These are phyloP conservation scores for Chaetura pelagica DNA, from an alignment of 2,113 vertebrate species.

Conservation along the genomic window DNA sequence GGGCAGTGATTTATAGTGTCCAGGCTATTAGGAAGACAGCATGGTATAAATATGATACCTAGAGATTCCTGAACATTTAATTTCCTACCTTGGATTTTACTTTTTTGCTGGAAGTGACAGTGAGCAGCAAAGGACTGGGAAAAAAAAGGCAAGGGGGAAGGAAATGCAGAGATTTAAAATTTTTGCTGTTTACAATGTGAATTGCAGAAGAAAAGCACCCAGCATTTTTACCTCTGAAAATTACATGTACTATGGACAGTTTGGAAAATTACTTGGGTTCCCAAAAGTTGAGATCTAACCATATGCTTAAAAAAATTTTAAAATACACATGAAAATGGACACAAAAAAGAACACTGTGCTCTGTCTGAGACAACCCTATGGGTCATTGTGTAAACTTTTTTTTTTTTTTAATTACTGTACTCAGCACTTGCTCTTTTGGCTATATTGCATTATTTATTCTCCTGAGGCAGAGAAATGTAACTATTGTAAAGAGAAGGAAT, in stretches of 20 bases:
- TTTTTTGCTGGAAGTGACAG: not conserved
- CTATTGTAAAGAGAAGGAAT: not conserved
- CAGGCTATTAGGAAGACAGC: not conserved
- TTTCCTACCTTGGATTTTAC: slow-evolving; percentile 1
- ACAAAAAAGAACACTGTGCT: not conserved
- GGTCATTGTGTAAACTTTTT: not conserved
- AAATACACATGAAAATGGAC: not conserved
- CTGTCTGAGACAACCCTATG: not conserved
- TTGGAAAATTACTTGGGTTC: not conserved
- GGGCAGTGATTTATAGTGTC: slow-evolving; percentile 12
- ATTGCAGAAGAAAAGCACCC: not conserved
- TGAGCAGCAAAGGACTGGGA: not conserved
- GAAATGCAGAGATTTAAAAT: not conserved
- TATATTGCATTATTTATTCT: not conserved
- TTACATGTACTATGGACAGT: not conserved
- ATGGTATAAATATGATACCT: not conserved
- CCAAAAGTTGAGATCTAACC: not conserved
- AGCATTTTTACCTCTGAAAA: not conserved
- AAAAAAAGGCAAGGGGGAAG: not conserved
- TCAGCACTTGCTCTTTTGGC: not conserved
- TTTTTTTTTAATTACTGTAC: not conserved
- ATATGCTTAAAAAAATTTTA: fast-evolving
- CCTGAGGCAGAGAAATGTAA: not conserved
- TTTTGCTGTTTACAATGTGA: not conserved
- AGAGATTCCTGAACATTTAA: not conserved